phyloP scores from a whole-genome alignment of 2,888 invertebrate genomes.

The Lampropteryx suffumata region DNA sequence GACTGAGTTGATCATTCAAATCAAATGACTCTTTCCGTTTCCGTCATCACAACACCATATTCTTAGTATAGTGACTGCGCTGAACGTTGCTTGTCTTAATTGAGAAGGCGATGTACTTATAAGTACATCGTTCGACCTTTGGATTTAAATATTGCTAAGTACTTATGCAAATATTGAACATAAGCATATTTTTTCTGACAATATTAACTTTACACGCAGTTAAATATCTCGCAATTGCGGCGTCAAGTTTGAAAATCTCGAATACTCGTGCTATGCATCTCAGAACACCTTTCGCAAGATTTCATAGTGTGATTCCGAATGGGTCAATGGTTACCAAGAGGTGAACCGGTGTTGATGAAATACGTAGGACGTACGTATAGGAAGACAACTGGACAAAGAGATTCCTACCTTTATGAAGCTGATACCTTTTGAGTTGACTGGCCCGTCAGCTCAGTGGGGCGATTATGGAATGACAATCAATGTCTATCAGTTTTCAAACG shows the following conservation, averaged over 20 bases:
- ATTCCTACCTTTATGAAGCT: no score
- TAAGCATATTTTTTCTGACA: not conserved
- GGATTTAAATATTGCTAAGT: not conserved
- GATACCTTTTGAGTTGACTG: no score
- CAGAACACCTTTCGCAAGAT: constrained; percentile 31
- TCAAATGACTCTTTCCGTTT: no score
- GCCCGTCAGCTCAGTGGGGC: no score
- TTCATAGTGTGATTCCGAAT: constrained; percentile 27
- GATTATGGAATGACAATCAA: no score
- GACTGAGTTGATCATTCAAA: no score
- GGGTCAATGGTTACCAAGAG: constrained; percentile 29
- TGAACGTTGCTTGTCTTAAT: no score
- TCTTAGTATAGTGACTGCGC: no score
- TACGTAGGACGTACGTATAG: constrained; percentile 2
- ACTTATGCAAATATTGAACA: not conserved
- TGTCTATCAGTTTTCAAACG: no score
- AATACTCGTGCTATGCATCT: not conserved
- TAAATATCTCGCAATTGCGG: constrained; percentile 6
- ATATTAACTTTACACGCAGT: not conserved
- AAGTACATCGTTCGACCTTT: no score
- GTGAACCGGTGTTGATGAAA: constrained; percentile 31
- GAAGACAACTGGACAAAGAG: constrained; percentile 10
- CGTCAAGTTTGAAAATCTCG: constrained; percentile 4
- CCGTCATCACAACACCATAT: no score
- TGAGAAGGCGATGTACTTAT: no score